Evolutionary conservation across 2,797 vertebrate species (phyloP), one percentile per base, ranked within the genome.

Genomic region (Typhlichthys subterraneus): DNA sequence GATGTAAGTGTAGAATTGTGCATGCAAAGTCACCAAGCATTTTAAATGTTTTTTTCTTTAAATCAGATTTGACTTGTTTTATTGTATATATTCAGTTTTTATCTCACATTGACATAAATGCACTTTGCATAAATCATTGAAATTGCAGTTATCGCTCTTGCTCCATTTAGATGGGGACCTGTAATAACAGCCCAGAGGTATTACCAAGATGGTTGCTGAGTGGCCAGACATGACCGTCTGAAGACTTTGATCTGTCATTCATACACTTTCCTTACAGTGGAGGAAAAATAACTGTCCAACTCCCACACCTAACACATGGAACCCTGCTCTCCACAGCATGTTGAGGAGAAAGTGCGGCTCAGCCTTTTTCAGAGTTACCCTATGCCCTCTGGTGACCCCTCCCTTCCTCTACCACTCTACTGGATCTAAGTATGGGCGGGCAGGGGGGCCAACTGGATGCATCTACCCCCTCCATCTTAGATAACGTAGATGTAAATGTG

Each of bases 381-480:
- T 69, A 58, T 23, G 12, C 19, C 59, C 57, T 15, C 31, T 7
- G 55, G 45, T 61, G 51, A 31, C 51, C 54, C 66, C 56, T 53
- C 65, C 9, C 53, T 19, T 49, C 23, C 59, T 6, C 57, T n/a
- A 52, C 59, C 42, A 42, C 70, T 60, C 75, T 76, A 59, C 69
- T 74, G 67, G 77, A 58, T 69, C 91, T 91, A 90, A 91, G 82
- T 92, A 87, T 90, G 86, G 88, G 65, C 64, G 74, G 62, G 58
- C 55, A 61, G 50, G 73, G 76, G 63, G 73, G 65, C 85, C 19
- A 7, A 12, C 12, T 12, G 29, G 53, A 23, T n/a, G 11, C n/a
- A n/a, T 91, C 90, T 89, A 88, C 86, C 63, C 74, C 33, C 65
- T 58, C 80, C 70, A 11, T 86, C 78, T 89, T 85, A 67, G 74